Conservation (phyloP, 64 coral and sea anemone genomes). For the Montipora efflorescens region DNA sequence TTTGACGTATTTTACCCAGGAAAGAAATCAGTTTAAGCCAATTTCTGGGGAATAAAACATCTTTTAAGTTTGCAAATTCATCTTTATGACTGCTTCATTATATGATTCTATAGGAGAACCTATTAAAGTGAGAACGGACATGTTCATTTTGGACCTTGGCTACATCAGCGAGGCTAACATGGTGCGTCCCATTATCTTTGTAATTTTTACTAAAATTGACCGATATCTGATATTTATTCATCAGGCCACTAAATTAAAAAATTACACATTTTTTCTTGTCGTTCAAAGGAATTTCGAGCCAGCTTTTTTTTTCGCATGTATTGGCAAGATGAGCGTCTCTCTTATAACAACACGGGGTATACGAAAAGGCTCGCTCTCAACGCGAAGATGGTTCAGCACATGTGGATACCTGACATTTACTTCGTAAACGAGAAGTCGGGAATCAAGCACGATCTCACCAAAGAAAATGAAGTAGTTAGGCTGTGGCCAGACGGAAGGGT, state of each 20-base stretch:
- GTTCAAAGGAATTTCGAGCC: constrained; percentile 78
- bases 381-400: constrained; percentile 91
- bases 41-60: no score
- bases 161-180: constrained; percentile 95
- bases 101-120: constrained; percentile 67
- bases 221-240: no score
- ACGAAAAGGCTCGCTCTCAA: constrained; percentile 87
- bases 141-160: constrained; percentile 90
- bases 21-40: no score
- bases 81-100: background rate
- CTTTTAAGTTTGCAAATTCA: no score
- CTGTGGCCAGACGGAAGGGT: constrained; percentile 89
- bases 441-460: constrained; percentile 90
- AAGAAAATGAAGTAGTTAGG: constrained; percentile 92
- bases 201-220: background rate
- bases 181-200: constrained; percentile 48
- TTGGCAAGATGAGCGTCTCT: constrained; percentile 80
- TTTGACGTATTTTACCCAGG: no score
- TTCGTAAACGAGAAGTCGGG: constrained; percentile 92
- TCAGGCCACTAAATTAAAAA: background rate
- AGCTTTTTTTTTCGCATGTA: constrained; percentile 92
- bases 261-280: no score
- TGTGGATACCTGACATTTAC: constrained; percentile 98
- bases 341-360: constrained; percentile 84
- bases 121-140: constrained; percentile 81